phyloP scores from a whole-genome alignment of 2,888 invertebrate genomes.

The Drosophila differens region DNA sequence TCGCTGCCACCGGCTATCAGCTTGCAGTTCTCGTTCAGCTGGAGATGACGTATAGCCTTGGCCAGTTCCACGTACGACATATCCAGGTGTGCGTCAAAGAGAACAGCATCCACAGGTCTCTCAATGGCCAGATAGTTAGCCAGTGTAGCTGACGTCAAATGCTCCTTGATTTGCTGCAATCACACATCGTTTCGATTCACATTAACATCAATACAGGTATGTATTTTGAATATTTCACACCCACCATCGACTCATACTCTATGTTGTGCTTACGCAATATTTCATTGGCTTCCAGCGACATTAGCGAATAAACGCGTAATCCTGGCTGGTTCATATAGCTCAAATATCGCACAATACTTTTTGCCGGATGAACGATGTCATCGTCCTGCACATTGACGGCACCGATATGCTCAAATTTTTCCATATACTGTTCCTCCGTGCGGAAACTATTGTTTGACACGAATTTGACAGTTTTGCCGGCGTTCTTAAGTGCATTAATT shows the following conservation, averaged over 20 bases:
- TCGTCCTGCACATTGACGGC: constrained; percentile 56
- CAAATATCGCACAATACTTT: constrained; percentile 85
- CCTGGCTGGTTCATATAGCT: constrained; percentile 84
- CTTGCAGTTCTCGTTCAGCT: constrained; percentile 84
- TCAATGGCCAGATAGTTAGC: constrained; percentile 53
- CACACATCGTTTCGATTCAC: neutral
- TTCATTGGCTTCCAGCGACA: constrained; percentile 79
- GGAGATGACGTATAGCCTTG: constrained; percentile 85
- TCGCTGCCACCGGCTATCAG: constrained; percentile 85
- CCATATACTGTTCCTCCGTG: constrained; percentile 77
- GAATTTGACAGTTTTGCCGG: constrained; percentile 85
- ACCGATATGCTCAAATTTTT: constrained; percentile 73
- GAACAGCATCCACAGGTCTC: constrained; percentile 85
- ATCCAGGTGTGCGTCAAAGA: constrained; percentile 85
- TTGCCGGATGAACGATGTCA: constrained; percentile 85
- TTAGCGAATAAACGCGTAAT: constrained; percentile 85
- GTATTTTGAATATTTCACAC: constrained; percentile 30
- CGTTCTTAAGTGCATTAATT: constrained; percentile 80
- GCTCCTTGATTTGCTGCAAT: constrained; percentile 66
- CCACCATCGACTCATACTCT: constrained; percentile 82
- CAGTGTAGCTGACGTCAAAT: constrained; percentile 63
- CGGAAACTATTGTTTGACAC: constrained; percentile 85
- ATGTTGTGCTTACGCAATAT: constrained; percentile 85
- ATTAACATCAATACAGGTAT: neutral
- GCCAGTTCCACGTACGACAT: constrained; percentile 85